Conservation (phyloP, 2,113 vertebrate species). For the Fukomys damarensis region DNA sequence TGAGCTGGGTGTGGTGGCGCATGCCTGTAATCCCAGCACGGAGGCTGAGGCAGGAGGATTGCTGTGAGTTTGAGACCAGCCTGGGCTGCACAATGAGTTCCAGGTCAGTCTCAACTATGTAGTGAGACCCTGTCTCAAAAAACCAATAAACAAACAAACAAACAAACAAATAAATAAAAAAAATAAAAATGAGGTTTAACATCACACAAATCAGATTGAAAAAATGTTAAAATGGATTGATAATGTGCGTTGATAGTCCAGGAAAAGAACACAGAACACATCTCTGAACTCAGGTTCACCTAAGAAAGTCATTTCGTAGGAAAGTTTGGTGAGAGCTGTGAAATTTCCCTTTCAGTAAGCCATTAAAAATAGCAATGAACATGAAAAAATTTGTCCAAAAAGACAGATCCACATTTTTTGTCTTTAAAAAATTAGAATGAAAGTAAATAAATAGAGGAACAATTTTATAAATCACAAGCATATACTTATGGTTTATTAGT, state of each 20-base stretch:
- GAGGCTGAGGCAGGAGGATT: no score
- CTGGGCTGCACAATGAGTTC: no score
- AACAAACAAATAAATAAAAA: no score
- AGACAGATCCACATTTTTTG: neutral
- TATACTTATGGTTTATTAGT: neutral
- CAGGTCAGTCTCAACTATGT: no score
- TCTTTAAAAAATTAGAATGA: constrained; percentile 35
- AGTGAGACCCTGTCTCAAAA: no score
- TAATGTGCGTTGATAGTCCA: neutral
- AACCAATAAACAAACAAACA: no score
- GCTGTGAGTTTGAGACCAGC: no score
- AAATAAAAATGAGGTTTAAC: neutral
- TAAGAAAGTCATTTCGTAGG: neutral
- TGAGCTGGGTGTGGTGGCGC: no score
- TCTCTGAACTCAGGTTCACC: neutral
- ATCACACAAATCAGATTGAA: neutral
- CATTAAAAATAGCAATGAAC: neutral
- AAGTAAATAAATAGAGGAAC: neutral
- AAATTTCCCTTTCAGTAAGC: constrained; percentile 31
- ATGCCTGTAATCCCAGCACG: no score
- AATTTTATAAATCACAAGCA: constrained; percentile 16
- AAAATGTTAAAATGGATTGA: neutral
- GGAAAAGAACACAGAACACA: neutral
- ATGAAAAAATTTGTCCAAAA: neutral
- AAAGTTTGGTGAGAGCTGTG: neutral